Evolutionary conservation across 2,888 invertebrate species (phyloP).

Genomic region (Hyles lineata): DNA sequence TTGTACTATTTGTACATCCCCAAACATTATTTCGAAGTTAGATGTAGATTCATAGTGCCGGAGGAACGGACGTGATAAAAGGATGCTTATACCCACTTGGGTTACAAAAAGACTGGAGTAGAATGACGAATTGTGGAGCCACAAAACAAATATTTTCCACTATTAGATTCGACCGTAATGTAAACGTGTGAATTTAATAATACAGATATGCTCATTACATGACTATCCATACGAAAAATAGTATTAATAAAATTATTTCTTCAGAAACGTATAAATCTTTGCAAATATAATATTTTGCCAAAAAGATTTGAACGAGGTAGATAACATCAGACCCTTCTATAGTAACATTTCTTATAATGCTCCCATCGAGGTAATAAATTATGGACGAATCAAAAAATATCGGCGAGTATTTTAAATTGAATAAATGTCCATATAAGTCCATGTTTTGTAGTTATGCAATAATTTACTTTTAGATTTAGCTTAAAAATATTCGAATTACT

Average conservation of each 20-base stretch:
- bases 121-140: background rate
- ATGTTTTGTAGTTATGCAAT: background rate
- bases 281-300: too few species aligned
- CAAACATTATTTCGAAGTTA: background rate
- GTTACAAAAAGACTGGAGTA: background rate
- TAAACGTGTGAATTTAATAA: too few species aligned
- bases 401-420: too few species aligned
- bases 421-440: background rate
- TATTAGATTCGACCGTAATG: background rate
- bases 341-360: too few species aligned
- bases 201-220: too few species aligned
- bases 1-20: background rate
- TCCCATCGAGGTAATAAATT: too few species aligned
- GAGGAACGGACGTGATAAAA: background rate
- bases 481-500: background rate
- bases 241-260: too few species aligned
- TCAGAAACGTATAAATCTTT: too few species aligned
- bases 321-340: too few species aligned
- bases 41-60: background rate
- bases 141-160: background rate
- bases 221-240: too few species aligned
- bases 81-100: background rate
- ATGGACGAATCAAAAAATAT: too few species aligned
- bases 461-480: background rate
- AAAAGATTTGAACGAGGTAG: too few species aligned